These are phyloP conservation scores for Monopterus albus DNA, from an alignment of 2,113 vertebrate species.

Conservation along the genomic window DNA sequence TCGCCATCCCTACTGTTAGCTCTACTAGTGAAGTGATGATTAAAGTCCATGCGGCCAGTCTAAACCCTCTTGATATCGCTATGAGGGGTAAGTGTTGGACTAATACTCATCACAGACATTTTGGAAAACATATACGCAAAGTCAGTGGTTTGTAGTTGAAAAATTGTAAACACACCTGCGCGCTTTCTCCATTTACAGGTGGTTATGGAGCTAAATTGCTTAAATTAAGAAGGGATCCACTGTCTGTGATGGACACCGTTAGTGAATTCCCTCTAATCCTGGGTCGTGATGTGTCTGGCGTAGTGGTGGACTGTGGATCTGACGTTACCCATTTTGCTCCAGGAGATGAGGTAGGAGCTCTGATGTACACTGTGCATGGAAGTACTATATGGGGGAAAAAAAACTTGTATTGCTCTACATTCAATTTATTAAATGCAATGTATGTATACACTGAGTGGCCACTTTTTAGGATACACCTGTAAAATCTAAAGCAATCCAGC, in stretches of 20 bases:
- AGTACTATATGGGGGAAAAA: neutral
- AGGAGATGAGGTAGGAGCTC: slow-evolving; percentile 88
- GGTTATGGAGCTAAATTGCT: slow-evolving; percentile 90
- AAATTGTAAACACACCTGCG: neutral
- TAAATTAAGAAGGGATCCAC: slow-evolving; percentile 88
- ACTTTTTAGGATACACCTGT: too few species aligned
- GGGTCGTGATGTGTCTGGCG: slow-evolving; percentile 92
- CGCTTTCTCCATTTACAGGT: slow-evolving; percentile 70
- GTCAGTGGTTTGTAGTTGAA: neutral
- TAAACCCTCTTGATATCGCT: slow-evolving; percentile 92
- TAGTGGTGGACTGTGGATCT: slow-evolving; percentile 92
- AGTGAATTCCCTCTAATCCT: slow-evolving; percentile 91
- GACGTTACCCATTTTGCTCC: slow-evolving; percentile 88
- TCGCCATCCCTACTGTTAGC: slow-evolving; percentile 82
- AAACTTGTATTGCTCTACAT: neutral
- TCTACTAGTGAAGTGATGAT: slow-evolving; percentile 90
- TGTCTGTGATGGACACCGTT: slow-evolving; percentile 76
- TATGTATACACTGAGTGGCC: too few species aligned
- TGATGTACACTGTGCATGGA: neutral
- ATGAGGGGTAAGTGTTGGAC: slow-evolving; percentile 89
- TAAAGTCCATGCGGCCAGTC: slow-evolving; percentile 88
- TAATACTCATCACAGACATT: neutral
- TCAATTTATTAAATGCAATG: too few species aligned
- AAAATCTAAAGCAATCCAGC: too few species aligned
- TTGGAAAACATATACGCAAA: slow-evolving; percentile 5